Percentiles rank a stretch among this genome's conserved stretches.
These are phyloP conservation scores for Lindbergichthys nudifrons DNA, from an alignment of 2,797 vertebrate genomes.

Conservation along the genomic window DNA sequence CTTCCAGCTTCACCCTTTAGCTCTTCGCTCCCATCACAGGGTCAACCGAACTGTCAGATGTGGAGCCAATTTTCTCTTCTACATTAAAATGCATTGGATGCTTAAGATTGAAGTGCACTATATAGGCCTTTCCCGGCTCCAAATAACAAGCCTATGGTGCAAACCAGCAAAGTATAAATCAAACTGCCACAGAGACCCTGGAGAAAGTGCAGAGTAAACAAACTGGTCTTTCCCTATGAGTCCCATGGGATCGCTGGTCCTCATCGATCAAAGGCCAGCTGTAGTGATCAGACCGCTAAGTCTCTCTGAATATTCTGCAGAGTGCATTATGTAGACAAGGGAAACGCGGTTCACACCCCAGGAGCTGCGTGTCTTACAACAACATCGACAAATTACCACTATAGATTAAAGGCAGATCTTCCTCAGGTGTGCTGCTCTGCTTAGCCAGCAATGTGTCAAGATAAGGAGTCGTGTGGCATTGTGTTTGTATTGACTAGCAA, in stretches of 20 bases:
- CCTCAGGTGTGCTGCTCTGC: constrained; percentile 37
- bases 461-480: constrained; percentile 17
- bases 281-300: constrained; percentile 53
- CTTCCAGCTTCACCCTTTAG: constrained; percentile 60
- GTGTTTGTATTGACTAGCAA: constrained; percentile 27
- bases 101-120: constrained; percentile 57
- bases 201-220: constrained; percentile 86
- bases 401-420: constrained; percentile 52
- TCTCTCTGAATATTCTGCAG: constrained; percentile 58
- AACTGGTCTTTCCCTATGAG: constrained; percentile 77
- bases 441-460: constrained; percentile 21
- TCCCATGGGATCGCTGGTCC: constrained; percentile 67
- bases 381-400: constrained; percentile 42
- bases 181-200: constrained; percentile 75
- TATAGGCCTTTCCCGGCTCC: constrained; percentile 40
- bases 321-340: constrained; percentile 46
- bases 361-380: constrained; percentile 36
- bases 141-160: constrained; percentile 61
- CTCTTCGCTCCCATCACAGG: constrained; percentile 57
- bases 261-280: constrained; percentile 78
- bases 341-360: constrained; percentile 49
- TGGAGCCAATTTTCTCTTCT: constrained; percentile 63
- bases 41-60: constrained; percentile 64
- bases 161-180: constrained; percentile 78
- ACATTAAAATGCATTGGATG: constrained; percentile 74